Evolutionary conservation across 2,113 vertebrate genomes (phyloP).

Genomic region (Corythoichthys intestinalis): DNA sequence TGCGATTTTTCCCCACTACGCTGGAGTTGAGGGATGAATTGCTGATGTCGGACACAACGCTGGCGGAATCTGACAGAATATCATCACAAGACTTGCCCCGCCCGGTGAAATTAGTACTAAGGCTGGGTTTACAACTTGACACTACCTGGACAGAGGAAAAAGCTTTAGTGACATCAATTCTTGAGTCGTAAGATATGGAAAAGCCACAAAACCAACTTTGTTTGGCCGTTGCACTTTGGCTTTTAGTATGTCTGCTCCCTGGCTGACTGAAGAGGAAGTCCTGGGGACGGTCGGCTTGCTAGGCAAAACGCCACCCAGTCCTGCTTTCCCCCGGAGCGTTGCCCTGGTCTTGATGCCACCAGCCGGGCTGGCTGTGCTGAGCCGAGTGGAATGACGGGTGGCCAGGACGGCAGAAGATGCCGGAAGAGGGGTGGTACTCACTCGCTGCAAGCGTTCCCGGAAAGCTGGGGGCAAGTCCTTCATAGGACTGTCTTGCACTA

Average conservation of each 20-base stretch:
- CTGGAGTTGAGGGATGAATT: constrained; percentile 68
- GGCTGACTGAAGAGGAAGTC: constrained; percentile 28
- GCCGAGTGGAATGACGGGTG: background rate
- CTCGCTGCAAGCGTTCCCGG: constrained; percentile 47
- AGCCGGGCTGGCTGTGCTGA: constrained; percentile 65
- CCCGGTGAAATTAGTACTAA: constrained; percentile 32
- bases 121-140: constrained; percentile 42
- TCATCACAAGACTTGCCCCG: constrained; percentile 67
- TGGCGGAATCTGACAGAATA: constrained; percentile 67
- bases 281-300: constrained; percentile 50
- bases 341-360: constrained; percentile 37
- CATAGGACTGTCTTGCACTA: constrained; percentile 74
- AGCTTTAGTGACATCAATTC: background rate
- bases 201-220: constrained; percentile 36
- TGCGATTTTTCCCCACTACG: constrained; percentile 60
- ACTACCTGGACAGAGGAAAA: constrained; percentile 14
- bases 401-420: background rate
- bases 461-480: constrained; percentile 63
- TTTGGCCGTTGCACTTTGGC: constrained; percentile 58
- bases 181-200: background rate
- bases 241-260: constrained; percentile 42
- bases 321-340: constrained; percentile 39
- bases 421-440: background rate
- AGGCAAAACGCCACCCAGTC: constrained; percentile 42
- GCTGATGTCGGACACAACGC: constrained; percentile 62